phyloP scores from a whole-genome alignment of 2,888 invertebrate genomes.

The Aromia moschata region DNA sequence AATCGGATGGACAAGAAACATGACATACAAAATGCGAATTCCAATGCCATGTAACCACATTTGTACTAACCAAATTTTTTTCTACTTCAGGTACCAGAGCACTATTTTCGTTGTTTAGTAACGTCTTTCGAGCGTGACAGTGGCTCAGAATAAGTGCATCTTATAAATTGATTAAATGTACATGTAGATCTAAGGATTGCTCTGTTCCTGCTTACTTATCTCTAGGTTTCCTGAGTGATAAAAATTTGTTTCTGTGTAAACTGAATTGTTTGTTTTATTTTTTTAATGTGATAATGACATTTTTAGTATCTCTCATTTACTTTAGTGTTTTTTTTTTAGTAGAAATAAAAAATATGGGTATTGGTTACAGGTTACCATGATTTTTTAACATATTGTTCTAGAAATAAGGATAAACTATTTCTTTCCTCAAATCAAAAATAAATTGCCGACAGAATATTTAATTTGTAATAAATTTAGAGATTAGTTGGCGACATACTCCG shows the following conservation, averaged over 20 bases:
- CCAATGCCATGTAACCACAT: no score
- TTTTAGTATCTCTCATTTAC: neutral
- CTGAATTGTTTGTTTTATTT: neutral
- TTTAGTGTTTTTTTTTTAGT: conserved; percentile 6
- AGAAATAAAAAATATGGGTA: conserved; percentile 33
- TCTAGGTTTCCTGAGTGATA: conserved; percentile 17
- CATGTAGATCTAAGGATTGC: no score
- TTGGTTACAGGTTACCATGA: conserved; percentile 43
- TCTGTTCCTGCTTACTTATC: conserved; percentile 22
- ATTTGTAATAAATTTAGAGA: conserved; percentile 9
- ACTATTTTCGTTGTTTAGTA: neutral
- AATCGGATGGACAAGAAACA: no score
- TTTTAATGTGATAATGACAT: conserved; percentile 28
- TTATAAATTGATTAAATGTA: no score
- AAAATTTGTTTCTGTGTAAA: conserved; percentile 13
- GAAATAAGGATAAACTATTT: no score
- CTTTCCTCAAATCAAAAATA: conserved; percentile 20
- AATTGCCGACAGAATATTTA: conserved; percentile 34
- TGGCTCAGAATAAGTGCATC: no score
- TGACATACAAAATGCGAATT: no score
- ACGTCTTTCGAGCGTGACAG: neutral
- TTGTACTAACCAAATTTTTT: neutral
- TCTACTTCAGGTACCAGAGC: conserved; percentile 5
- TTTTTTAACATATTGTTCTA: conserved; percentile 24
- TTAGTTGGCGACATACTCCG: conserved; percentile 1